Evolutionary conservation across 2,888 invertebrate genomes (phyloP).

Genomic region (Andrena bicolor): DNA sequence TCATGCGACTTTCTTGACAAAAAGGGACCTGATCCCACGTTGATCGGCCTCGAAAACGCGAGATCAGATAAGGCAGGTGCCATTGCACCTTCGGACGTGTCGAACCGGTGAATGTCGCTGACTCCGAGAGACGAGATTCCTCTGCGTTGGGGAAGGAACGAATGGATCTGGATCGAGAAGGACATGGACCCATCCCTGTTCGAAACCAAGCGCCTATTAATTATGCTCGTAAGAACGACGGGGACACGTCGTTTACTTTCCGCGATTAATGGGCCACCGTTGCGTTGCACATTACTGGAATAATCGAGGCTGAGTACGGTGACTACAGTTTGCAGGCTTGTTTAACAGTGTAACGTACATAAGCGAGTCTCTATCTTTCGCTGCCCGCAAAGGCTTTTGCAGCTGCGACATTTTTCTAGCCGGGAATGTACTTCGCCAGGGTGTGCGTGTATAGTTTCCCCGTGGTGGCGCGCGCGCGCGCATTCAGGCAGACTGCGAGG

Average conservation of each 20-base stretch:
- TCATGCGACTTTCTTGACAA: conserved; percentile 59
- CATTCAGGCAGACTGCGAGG: conserved; percentile 50
- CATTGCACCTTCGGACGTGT: conserved; percentile 2
- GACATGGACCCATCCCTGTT: too few species aligned
- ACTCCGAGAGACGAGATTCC: not conserved
- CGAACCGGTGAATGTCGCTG: not conserved
- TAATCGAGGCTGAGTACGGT: not conserved
- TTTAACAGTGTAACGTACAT: not conserved
- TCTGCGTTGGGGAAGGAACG: too few species aligned
- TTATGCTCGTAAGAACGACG: not conserved
- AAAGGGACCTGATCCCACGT: conserved; percentile 69
- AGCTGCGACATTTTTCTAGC: conserved; percentile 80
- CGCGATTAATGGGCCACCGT: not conserved
- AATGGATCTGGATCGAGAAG: too few species aligned
- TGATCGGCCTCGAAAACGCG: conserved; percentile 62
- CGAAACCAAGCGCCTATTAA: too few species aligned
- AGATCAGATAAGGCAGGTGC: conserved; percentile 63
- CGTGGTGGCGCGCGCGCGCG: not conserved
- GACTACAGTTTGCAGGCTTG: not conserved
- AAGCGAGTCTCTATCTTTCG: conserved; percentile 22
- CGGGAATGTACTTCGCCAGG: conserved; percentile 1
- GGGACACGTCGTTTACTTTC: too few species aligned
- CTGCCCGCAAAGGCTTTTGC: conserved; percentile 62
- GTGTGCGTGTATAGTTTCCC: conserved; percentile 5
- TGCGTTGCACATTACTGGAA: not conserved